Conservation (phyloP, 2,797 vertebrate genomes). For the Micropoecilia bifurca region DNA sequence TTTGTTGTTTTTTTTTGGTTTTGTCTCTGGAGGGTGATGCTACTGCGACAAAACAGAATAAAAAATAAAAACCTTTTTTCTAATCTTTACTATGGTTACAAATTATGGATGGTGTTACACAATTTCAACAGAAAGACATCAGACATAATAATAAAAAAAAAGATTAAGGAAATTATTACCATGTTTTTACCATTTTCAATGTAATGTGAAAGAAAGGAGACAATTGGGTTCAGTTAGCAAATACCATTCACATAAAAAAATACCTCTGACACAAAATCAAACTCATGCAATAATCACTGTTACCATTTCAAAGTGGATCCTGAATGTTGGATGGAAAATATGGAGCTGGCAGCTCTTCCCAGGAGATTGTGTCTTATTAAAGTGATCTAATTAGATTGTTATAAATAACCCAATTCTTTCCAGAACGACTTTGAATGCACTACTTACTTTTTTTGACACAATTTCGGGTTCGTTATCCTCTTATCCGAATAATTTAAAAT, state of each 20-base stretch:
- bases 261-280: background rate
- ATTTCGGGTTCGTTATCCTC: background rate
- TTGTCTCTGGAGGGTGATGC: background rate
- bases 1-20: background rate
- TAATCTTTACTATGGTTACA: background rate
- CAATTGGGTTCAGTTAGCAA: background rate
- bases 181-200: constrained; percentile 3
- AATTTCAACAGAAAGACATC: background rate
- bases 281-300: constrained; percentile 41
- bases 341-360: constrained; percentile 41
- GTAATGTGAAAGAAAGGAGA: constrained; percentile 1
- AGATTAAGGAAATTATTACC: background rate
- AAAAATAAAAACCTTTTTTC: background rate
- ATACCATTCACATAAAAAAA: constrained; percentile 24
- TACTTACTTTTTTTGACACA: constrained; percentile 6
- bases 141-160: background rate
- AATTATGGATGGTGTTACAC: background rate
- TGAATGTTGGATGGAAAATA: constrained; percentile 57
- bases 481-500: background rate
- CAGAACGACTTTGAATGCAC: constrained; percentile 49
- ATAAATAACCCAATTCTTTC: constrained; percentile 51
- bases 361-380: constrained; percentile 49
- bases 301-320: constrained; percentile 57
- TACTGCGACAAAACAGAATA: background rate
- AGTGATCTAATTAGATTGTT: constrained; percentile 69